Conservation (phyloP, 2,113 vertebrate species). For the Pseudopodoces humilis region DNA sequence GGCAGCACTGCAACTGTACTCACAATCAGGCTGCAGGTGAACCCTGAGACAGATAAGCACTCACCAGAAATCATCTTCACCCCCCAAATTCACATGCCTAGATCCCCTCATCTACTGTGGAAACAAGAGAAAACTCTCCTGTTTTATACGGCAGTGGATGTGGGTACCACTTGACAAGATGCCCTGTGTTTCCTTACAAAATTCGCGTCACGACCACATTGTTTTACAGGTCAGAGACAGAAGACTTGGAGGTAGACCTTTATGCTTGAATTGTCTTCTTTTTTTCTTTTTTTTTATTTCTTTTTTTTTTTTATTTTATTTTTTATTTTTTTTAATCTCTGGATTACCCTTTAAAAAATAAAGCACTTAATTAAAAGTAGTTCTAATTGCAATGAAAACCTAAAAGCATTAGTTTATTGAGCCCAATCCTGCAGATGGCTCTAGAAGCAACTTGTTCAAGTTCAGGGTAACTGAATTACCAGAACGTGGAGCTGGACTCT, state of each 20-base stretch:
- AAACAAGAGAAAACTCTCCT: neutral
- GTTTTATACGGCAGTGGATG: neutral
- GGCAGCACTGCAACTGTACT: neutral
- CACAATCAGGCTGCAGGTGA: neutral
- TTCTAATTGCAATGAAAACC: neutral
- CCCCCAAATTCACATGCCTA: neutral
- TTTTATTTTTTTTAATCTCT: neutral
- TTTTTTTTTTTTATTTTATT: too few species aligned
- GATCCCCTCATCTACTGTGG: neutral
- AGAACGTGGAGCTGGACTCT: neutral
- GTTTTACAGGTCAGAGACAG: neutral
- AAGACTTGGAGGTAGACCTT: neutral
- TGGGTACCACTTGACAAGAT: neutral
- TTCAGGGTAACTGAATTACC: neutral
- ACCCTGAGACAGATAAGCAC: neutral
- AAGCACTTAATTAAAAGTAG: neutral
- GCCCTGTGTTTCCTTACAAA: neutral
- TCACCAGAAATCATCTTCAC: neutral
- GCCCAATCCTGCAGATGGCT: neutral
- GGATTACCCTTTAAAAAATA: neutral
- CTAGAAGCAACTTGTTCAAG: neutral
- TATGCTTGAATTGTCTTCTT: neutral
- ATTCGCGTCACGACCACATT: neutral
- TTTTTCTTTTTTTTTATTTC: too few species aligned
- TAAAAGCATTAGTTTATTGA: neutral